Conservation (phyloP, 2,797 vertebrate species). For the Thamnophis elegans region DNA sequence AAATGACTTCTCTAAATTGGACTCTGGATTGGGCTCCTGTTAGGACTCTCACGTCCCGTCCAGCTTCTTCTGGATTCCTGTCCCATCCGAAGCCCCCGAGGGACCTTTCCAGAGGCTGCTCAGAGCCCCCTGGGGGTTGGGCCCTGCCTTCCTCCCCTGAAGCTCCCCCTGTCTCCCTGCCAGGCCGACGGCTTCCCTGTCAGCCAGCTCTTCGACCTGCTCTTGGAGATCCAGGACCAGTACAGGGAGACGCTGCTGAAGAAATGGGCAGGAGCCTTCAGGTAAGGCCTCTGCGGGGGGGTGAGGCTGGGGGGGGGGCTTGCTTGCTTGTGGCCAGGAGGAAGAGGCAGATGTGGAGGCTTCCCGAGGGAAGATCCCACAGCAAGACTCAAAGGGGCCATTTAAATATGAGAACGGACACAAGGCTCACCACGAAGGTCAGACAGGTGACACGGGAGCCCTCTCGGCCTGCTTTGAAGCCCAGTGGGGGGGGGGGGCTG, state of each 20-base stretch:
- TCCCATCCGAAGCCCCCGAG: background rate
- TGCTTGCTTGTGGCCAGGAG: too few relatives aligned
- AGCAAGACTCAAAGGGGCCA: fast-evolving
- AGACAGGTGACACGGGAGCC: background rate
- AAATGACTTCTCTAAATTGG: too few relatives aligned
- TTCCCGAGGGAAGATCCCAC: fast-evolving
- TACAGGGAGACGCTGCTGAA: conserved; percentile 94
- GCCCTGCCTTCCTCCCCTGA: background rate
- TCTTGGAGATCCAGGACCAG: conserved; percentile 94
- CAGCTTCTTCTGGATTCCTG: background rate
- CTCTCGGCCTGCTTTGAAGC: background rate
- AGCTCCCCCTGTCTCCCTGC: background rate
- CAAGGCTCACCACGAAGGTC: background rate
- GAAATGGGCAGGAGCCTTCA: conserved; percentile 91
- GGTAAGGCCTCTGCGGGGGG: conserved; percentile 66
- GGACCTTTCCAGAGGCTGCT: background rate
- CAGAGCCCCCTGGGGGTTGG: too few relatives aligned
- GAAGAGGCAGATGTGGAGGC: background rate
- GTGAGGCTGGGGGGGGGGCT: too few relatives aligned
- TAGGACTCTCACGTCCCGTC: too few relatives aligned
- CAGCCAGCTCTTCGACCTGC: conserved; percentile 95
- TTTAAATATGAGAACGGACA: background rate
- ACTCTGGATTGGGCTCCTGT: too few relatives aligned
- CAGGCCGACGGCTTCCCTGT: conserved; percentile 95
- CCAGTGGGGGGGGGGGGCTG: fast-evolving